A percentile compares a stretch with the other conserved stretches of the same genome.
These are phyloP conservation scores for Meriones psammophilus DNA, from an alignment of 2,797 vertebrate species.

Conservation along the genomic window DNA sequence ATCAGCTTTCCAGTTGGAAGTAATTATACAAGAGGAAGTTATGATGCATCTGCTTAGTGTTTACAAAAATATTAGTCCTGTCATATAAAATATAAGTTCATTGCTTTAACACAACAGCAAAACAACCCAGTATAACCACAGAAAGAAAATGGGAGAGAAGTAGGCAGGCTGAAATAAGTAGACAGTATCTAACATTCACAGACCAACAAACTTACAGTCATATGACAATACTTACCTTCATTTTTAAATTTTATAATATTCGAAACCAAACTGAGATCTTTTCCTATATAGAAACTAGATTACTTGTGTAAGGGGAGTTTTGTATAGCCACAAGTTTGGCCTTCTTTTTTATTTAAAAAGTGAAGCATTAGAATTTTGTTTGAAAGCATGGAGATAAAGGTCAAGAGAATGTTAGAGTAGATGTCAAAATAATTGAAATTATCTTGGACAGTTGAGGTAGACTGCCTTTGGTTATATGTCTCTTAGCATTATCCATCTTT, in stretches of 20 bases:
- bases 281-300: neutral
- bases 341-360: slow-evolving; percentile 26
- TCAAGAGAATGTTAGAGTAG: slow-evolving; percentile 38
- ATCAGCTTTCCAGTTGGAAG: slow-evolving; percentile 30
- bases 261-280: slow-evolving; percentile 35
- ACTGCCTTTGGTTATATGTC: slow-evolving; percentile 20
- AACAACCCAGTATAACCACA: neutral
- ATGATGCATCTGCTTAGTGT: slow-evolving; percentile 2
- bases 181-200: neutral
- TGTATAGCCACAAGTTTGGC: neutral
- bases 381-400: slow-evolving; percentile 28
- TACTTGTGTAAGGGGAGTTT: neutral
- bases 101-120: neutral
- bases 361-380: slow-evolving; percentile 47
- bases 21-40: slow-evolving; percentile 33
- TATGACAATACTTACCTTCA: neutral
- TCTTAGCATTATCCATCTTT: neutral
- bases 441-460: neutral
- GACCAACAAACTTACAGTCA: neutral
- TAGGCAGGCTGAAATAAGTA: slow-evolving; percentile 9
- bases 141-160: slow-evolving; percentile 3
- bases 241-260: slow-evolving; percentile 56
- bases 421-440: slow-evolving; percentile 33
- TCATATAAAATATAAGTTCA: neutral
- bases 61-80: neutral